Percentiles rank a stretch among this genome's conserved stretches.
phyloP scores from a whole-genome alignment of 2,113 vertebrate genomes.

The Felis chaus region DNA sequence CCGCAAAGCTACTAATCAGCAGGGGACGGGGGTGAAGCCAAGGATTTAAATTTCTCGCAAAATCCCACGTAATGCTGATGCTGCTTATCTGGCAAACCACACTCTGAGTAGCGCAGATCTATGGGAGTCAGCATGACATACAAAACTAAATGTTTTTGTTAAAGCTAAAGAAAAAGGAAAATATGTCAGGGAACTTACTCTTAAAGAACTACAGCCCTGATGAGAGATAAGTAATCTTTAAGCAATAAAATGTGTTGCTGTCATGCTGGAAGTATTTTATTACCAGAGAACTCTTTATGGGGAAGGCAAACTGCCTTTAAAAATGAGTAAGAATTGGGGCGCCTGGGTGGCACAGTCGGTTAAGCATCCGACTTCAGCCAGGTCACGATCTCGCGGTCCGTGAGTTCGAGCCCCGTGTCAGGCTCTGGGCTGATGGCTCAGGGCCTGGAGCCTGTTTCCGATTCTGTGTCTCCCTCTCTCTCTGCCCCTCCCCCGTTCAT shows the following conservation, averaged over 20 bases:
- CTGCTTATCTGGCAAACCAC: not conserved
- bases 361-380: no score
- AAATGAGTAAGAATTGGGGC: not conserved
- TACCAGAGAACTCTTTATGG: not conserved
- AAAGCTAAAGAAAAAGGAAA: not conserved
- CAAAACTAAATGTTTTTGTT: not conserved
- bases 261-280: not conserved
- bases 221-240: not conserved
- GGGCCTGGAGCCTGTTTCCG: no score
- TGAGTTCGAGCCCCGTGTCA: no score
- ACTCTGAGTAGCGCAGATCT: not conserved
- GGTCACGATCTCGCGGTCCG: no score
- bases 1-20: not conserved
- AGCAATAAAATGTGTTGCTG: not conserved
- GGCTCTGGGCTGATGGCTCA: no score
- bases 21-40: not conserved
- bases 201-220: not conserved
- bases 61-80: not conserved
- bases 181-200: not conserved
- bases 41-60: not conserved
- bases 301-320: not conserved
- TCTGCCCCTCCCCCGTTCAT: no score
- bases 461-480: no score
- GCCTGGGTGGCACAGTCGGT: no score
- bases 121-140: not conserved